These are phyloP conservation scores for Leptopilina myrica DNA, from an alignment of 2,888 invertebrate genomes.

Conservation along the genomic window DNA sequence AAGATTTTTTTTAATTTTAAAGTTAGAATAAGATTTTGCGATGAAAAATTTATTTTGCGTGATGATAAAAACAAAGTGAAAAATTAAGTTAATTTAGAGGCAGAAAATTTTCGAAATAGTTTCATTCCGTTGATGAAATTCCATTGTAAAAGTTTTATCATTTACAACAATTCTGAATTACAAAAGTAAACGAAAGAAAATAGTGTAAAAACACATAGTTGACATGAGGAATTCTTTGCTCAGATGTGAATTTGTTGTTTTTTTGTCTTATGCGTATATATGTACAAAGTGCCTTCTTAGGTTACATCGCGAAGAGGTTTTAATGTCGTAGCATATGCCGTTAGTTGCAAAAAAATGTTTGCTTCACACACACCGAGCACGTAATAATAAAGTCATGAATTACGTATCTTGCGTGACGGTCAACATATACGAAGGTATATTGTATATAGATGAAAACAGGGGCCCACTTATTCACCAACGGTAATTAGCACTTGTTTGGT, in stretches of 20 bases:
- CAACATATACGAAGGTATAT: slow-evolving; percentile 41
- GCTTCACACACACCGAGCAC: slow-evolving; percentile 48
- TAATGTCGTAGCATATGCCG: slow-evolving; percentile 17
- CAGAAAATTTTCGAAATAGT: slow-evolving; percentile 5
- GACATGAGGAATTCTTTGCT: slow-evolving; percentile 15
- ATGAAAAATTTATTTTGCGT: too few relatives aligned
- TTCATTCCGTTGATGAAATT: slow-evolving; percentile 3
- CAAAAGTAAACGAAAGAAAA: neutral
- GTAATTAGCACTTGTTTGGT: slow-evolving; percentile 61
- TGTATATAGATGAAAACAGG: slow-evolving; percentile 5
- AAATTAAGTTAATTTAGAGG: neutral
- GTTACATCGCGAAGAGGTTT: neutral
- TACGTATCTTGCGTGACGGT: slow-evolving; percentile 59
- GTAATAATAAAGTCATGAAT: slow-evolving; percentile 62
- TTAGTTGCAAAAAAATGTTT: slow-evolving; percentile 39
- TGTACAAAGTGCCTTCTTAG: slow-evolving; percentile 36
- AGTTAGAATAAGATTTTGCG: too few relatives aligned
- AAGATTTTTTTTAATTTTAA: too few relatives aligned
- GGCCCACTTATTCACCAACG: slow-evolving; percentile 53
- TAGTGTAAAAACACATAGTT: slow-evolving; percentile 19
- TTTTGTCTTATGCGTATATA: slow-evolving; percentile 5
- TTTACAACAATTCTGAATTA: neutral
- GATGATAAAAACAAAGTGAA: neutral
- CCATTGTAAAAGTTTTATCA: neutral
- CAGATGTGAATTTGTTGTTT: neutral